Evolutionary conservation across 2,888 invertebrate genomes (phyloP), one percentile per base, ranked within the genome.

Genomic region (Cloeon dipterum): DNA sequence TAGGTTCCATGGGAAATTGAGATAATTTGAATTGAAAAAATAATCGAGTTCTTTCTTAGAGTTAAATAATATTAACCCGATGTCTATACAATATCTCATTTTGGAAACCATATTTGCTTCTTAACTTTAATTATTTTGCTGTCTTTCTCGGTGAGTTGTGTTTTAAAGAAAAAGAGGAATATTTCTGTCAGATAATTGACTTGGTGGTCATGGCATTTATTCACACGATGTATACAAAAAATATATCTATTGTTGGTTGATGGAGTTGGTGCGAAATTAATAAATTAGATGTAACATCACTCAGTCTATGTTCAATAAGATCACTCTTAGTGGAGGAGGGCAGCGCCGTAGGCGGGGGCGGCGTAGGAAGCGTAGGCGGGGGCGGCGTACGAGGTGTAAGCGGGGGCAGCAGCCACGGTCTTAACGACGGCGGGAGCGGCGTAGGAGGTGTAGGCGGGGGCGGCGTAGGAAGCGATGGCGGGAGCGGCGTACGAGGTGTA

Each of bases 381-480:
- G 20, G 42, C 43, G 23, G 41, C 39, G 37, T 37, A 36, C 8
- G 41, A 44, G 26, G 20, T 41, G 40, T 48, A 44, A 39, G 52
- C 52, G 5, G 51, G 47, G 25, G 50, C 46, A 26, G 49, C 50
- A 35, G 50, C 36, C 32, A 49, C 44, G 50, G 39, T 34, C 32
- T 35, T 20, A 16, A 21, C 35, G 26, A 34, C 36, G 42, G 52
- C 41, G 41, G 49, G 44, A 38, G 52, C 52, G 11, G 51, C 47
- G 25, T 50, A 46, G 25, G 48, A 50, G 33, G 50, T 37, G 32
- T 49, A 44, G 50, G 63, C 23, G 4, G 38, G 38, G 26, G 39
- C 36, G 13, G 52, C 56, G 42, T 56, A 58, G 20, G 58, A 58
- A 20, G 57, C 17, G 5, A 47, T 46, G 5, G 49, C 56, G 5